Conservation (phyloP, 64 coral and sea anemone species). For the Anthopleura sola region DNA sequence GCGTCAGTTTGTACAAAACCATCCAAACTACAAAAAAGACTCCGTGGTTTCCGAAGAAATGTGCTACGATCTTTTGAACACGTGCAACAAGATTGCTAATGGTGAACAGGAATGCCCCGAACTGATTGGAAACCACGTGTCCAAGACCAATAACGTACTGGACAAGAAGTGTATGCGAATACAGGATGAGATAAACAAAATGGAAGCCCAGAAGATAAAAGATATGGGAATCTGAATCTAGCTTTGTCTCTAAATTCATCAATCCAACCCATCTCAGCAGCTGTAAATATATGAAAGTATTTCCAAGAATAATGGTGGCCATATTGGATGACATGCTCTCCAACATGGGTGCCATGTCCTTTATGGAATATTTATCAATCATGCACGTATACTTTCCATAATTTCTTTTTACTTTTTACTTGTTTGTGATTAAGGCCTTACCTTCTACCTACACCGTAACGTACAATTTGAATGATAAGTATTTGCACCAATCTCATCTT, state of each 20-base stretch:
- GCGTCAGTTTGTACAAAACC: constrained; percentile 67
- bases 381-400: too few relatives aligned
- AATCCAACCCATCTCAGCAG: too few relatives aligned
- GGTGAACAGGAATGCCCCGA: constrained; percentile 62
- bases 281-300: too few relatives aligned
- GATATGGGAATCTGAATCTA: not conserved
- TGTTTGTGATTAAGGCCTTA: too few relatives aligned
- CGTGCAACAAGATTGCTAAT: constrained; percentile 65
- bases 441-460: too few relatives aligned
- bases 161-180: constrained; percentile 78
- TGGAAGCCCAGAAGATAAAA: constrained; percentile 45
- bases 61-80: constrained; percentile 87
- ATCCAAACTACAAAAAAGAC: constrained; percentile 87
- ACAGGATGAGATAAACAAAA: constrained; percentile 60
- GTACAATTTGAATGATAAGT: too few relatives aligned
- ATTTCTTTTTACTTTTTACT: too few relatives aligned
- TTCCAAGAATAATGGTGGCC: too few relatives aligned
- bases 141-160: constrained; percentile 65
- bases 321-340: too few relatives aligned
- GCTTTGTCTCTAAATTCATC: not conserved
- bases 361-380: too few relatives aligned
- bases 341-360: too few relatives aligned
- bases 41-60: constrained; percentile 86
- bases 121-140: constrained; percentile 77
- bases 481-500: too few relatives aligned